Percentiles rank a stretch among this genome's conserved stretches.
phyloP scores from a whole-genome alignment of 2,113 vertebrate genomes.

The Nibea albiflora region DNA sequence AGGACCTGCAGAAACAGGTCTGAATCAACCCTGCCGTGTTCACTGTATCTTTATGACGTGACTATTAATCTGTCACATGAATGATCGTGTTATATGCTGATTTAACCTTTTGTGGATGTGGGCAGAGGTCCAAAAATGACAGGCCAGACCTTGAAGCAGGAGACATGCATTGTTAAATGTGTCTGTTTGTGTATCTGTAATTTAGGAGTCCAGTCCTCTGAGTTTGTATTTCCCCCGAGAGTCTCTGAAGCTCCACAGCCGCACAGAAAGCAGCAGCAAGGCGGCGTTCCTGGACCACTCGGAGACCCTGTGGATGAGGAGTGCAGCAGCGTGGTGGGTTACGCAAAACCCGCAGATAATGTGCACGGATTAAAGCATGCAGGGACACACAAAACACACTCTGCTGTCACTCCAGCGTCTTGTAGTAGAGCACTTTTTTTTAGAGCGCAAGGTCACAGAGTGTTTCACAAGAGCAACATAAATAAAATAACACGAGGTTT shows the following conservation, averaged over 20 bases:
- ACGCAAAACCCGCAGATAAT: too few relatives aligned
- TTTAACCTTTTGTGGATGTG: neutral
- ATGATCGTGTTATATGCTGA: neutral
- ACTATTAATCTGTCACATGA: neutral
- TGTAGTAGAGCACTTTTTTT: too few relatives aligned
- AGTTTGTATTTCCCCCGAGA: slow-evolving; percentile 88
- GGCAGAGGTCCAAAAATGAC: too few relatives aligned
- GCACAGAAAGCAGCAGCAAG: slow-evolving; percentile 89
- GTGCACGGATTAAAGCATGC: neutral
- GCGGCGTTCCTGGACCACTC: slow-evolving; percentile 91
- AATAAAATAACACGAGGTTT: too few relatives aligned
- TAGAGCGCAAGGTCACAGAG: too few relatives aligned
- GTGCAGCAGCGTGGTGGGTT: too few relatives aligned
- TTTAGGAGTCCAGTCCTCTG: slow-evolving; percentile 87
- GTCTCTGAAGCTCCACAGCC: slow-evolving; percentile 88
- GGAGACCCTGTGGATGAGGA: slow-evolving; percentile 80
- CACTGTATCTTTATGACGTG: neutral
- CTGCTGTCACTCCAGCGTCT: too few relatives aligned
- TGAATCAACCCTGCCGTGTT: neutral
- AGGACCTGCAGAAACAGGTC: slow-evolving; percentile 85
- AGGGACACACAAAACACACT: neutral
- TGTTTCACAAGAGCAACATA: too few relatives aligned
- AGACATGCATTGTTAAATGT: too few relatives aligned
- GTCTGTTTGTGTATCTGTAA: too few relatives aligned
- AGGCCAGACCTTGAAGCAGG: too few relatives aligned